A percentile compares a stretch with the other conserved stretches of the same genome.
Conservation (phyloP, 2,888 invertebrate species). For the Crocallis elinguaria region DNA sequence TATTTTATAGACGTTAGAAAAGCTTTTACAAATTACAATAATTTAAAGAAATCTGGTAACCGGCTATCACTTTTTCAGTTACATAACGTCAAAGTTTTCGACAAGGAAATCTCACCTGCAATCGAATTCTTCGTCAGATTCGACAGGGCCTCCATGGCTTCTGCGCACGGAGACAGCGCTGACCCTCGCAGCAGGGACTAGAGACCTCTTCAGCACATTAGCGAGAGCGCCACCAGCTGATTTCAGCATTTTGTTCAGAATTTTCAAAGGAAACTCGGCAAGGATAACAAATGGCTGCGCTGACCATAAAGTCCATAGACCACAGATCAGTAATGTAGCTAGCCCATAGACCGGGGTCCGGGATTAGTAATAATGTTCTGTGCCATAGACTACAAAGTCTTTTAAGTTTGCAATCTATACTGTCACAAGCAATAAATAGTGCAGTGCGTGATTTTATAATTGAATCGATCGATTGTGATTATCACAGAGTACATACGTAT, state of each 20-base stretch:
- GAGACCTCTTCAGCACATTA: slow-evolving; percentile 71
- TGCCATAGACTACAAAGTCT: slow-evolving; percentile 51
- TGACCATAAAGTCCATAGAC: slow-evolving; percentile 35
- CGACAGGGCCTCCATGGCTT: slow-evolving; percentile 82
- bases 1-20: neutral
- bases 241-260: slow-evolving; percentile 74
- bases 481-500: too few relatives aligned
- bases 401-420: slow-evolving; percentile 3
- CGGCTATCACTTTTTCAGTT: slow-evolving; percentile 61
- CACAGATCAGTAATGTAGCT: too few relatives aligned
- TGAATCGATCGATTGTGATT: too few relatives aligned
- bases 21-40: neutral
- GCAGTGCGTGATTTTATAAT: too few relatives aligned
- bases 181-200: slow-evolving; percentile 65
- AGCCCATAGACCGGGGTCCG: too few relatives aligned
- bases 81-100: slow-evolving; percentile 85
- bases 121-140: slow-evolving; percentile 95
- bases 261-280: slow-evolving; percentile 62
- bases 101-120: slow-evolving; percentile 81
- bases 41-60: slow-evolving; percentile 16
- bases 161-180: slow-evolving; percentile 64
- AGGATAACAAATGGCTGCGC: slow-evolving; percentile 78
- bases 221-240: slow-evolving; percentile 71
- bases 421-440: neutral
- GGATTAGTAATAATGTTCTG: too few relatives aligned